These are phyloP conservation scores for Plebejus melissa DNA, from an alignment of 2,888 invertebrate species.

Conservation along the genomic window DNA sequence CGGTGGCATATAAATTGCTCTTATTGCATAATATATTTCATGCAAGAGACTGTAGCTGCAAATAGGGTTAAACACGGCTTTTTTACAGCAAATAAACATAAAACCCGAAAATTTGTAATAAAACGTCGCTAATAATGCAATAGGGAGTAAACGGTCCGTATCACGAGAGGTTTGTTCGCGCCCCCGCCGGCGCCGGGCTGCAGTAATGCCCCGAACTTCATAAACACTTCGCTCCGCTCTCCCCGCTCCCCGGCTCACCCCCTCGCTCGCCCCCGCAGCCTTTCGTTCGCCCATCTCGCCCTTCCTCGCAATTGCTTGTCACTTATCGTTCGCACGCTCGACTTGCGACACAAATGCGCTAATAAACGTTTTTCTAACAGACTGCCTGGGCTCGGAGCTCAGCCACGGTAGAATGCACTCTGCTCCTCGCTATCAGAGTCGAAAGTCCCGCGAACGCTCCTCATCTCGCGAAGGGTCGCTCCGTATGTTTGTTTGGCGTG, in stretches of 20 bases:
- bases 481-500: constrained; percentile 47
- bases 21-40: neutral
- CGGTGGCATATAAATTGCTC: too few species aligned
- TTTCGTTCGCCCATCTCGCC: constrained; percentile 33
- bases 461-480: constrained; percentile 36
- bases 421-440: constrained; percentile 33
- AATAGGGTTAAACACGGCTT: neutral
- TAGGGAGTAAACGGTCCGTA: constrained; percentile 9
- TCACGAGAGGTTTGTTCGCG: neutral
- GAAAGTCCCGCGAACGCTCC: constrained; percentile 31
- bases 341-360: constrained; percentile 62
- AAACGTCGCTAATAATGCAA: constrained; percentile 12
- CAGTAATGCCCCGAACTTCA: constrained; percentile 35
- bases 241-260: constrained; percentile 28
- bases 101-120: neutral
- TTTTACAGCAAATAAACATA: neutral
- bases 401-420: constrained; percentile 37
- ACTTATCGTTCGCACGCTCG: constrained; percentile 64
- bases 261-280: constrained; percentile 42
- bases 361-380: constrained; percentile 67
- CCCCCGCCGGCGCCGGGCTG: constrained; percentile 1
- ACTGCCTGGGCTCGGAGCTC: constrained; percentile 46
- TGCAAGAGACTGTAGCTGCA: neutral
- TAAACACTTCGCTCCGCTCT: constrained; percentile 31
- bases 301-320: constrained; percentile 59